A percentile compares a stretch with the other conserved stretches of the same genome.
Evolutionary conservation across 2,113 vertebrate genomes (phyloP).

Genomic region (Esox niger): DNA sequence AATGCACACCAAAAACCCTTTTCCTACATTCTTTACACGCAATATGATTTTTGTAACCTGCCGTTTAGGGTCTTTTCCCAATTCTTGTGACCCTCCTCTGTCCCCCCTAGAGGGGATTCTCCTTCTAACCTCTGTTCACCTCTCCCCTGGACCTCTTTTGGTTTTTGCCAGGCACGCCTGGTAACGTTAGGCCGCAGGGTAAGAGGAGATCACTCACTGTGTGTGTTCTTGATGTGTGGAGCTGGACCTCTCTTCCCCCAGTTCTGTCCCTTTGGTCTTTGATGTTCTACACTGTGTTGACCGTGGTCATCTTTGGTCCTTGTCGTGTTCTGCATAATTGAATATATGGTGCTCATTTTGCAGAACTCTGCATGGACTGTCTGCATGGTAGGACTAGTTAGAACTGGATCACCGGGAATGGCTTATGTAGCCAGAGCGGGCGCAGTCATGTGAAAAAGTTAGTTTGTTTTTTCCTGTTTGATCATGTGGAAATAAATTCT

Average conservation of each 20-base stretch:
- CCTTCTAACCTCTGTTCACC: background rate
- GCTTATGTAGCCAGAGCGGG: background rate
- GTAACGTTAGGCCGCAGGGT: conserved; percentile 51
- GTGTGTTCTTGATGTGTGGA: conserved; percentile 24
- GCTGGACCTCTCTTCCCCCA: background rate
- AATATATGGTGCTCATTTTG: no score
- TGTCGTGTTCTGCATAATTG: conserved; percentile 28
- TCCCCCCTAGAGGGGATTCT: background rate
- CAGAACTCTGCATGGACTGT: conserved; percentile 41
- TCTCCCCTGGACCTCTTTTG: conserved; percentile 39
- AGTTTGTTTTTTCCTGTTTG: no score
- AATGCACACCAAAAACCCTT: no score
- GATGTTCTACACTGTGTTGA: conserved; percentile 30
- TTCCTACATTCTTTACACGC: background rate
- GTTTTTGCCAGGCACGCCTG: conserved; percentile 37
- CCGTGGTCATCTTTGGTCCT: conserved; percentile 39
- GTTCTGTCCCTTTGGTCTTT: conserved; percentile 38
- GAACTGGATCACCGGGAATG: background rate
- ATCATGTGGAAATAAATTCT: no score
- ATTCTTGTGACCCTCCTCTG: background rate
- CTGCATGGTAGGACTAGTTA: conserved; percentile 28
- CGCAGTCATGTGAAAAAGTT: no score
- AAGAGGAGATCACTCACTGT: conserved; percentile 39
- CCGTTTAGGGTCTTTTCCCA: no score
- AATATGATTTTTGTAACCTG: no score